Evolutionary conservation across 2,888 invertebrate genomes (phyloP).

Genomic region (Augiades crinisus): DNA sequence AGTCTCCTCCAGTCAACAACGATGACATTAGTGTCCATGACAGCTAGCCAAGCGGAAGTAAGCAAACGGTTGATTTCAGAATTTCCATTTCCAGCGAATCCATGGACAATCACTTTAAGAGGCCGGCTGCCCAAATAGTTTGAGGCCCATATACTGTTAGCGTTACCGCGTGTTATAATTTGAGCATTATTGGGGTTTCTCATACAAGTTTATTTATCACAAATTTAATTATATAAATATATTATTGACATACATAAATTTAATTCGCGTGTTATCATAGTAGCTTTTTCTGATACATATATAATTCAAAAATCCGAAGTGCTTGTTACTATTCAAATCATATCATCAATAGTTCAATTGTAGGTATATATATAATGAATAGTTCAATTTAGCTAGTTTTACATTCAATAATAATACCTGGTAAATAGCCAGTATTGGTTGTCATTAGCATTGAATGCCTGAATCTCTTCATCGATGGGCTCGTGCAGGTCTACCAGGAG

Average conservation of each 20-base stretch:
- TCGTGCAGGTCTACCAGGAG: constrained; percentile 25
- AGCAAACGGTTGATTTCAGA: constrained; percentile 47
- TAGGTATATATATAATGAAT: no score
- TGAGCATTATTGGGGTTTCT: constrained; percentile 43
- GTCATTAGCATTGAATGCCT: constrained; percentile 45
- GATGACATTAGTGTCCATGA: constrained; percentile 42
- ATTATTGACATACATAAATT: no score
- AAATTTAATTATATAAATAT: background rate
- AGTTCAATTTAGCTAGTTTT: no score
- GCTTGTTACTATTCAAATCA: no score
- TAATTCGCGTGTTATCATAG: no score
- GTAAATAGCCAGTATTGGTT: constrained; percentile 55
- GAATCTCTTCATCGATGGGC: background rate
- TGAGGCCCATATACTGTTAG: constrained; percentile 44
- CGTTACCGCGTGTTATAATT: constrained; percentile 45
- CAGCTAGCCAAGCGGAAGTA: constrained; percentile 51
- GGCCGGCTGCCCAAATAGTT: constrained; percentile 46
- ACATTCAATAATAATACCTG: no score
- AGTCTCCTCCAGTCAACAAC: constrained; percentile 38
- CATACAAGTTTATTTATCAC: no score
- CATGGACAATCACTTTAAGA: constrained; percentile 54
- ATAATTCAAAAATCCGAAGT: no score
- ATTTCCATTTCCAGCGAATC: constrained; percentile 56
- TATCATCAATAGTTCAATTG: no score
- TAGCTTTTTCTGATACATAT: no score